Percentiles rank a stretch among this genome's conserved stretches.
Evolutionary conservation across 2,797 vertebrate species (phyloP).

Genomic region (Todus mexicanus): DNA sequence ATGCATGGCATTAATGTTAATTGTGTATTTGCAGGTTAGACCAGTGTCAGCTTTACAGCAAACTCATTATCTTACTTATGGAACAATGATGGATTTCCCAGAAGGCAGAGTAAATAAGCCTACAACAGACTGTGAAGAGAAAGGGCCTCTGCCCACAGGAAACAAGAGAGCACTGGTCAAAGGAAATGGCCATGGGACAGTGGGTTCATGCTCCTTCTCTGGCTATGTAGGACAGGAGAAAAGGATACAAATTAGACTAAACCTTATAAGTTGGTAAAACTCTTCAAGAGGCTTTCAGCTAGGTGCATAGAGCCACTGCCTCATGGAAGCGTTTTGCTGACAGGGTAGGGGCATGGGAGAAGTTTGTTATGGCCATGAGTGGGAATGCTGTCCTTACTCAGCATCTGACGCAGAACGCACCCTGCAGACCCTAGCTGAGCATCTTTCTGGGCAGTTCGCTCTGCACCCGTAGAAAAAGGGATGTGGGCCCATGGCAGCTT

Average conservation of each 20-base stretch:
- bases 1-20: constrained; percentile 71
- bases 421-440: neutral
- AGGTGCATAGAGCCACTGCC: neutral
- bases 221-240: neutral
- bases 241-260: neutral
- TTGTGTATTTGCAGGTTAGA: constrained; percentile 65
- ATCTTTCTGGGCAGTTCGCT: neutral
- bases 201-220: neutral
- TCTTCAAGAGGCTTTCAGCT: neutral
- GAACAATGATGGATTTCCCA: constrained; percentile 5
- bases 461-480: neutral
- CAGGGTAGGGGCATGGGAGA: accelerated
- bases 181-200: neutral
- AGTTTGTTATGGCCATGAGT: neutral
- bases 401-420: neutral
- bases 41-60: constrained; percentile 8
- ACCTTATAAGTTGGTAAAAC: neutral
- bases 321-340: neutral
- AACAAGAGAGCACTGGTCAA: neutral
- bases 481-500: neutral
- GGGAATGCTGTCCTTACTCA: neutral
- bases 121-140: neutral
- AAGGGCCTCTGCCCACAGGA: neutral
- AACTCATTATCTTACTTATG: constrained; percentile 18
- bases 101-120: constrained; percentile 1